Evolutionary conservation across 2,888 invertebrate species (phyloP).

Genomic region (Auanema freiburgensis): DNA sequence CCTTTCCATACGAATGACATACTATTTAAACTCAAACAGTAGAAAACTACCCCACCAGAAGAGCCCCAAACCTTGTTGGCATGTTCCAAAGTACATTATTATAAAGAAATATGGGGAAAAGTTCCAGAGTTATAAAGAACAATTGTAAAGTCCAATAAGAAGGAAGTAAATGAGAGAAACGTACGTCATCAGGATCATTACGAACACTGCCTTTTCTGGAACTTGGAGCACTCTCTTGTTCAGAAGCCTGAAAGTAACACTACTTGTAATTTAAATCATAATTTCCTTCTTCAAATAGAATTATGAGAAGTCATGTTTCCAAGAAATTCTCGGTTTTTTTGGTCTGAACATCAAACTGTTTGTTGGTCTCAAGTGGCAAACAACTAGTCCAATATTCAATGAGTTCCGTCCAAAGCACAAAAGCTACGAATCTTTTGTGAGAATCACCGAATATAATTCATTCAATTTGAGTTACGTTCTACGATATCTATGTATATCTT

Average conservation of each 20-base stretch:
- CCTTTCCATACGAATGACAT: too few relatives aligned
- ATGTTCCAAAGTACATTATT: neutral
- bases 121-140: neutral
- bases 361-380: neutral
- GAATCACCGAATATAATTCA: neutral
- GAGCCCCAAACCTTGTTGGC: too few relatives aligned
- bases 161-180: neutral
- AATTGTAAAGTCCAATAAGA: neutral
- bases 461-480: neutral
- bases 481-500: too few relatives aligned
- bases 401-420: too few relatives aligned
- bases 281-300: neutral
- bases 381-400: too few relatives aligned
- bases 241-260: neutral
- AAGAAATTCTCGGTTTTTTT: neutral
- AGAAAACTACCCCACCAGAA: too few relatives aligned
- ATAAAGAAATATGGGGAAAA: neutral
- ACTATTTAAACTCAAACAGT: too few relatives aligned
- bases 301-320: neutral
- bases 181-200: conserved; percentile 33
- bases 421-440: neutral
- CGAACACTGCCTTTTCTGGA: conserved; percentile 18
- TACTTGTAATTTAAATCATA: neutral
- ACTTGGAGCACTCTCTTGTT: neutral
- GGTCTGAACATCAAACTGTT: conserved; percentile 3